Base-by-base conservation (phyloP, 1,140 invertebrate genomes). In the Apocrypta bakeri region DNA sequence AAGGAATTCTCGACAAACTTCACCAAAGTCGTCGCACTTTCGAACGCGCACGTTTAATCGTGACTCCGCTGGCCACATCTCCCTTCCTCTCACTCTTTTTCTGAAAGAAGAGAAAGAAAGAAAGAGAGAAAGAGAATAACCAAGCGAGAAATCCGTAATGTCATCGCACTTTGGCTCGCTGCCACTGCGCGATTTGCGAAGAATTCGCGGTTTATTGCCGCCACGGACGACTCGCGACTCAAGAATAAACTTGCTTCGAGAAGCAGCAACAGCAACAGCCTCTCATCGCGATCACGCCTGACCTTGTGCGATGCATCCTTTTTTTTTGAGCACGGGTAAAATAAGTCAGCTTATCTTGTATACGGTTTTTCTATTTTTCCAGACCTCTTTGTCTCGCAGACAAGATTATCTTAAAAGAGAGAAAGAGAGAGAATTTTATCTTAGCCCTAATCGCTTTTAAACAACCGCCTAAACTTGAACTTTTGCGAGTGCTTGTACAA, bases 141-240 rank as follows among this genome's bases (percentile, higher is more conserved):
- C 68, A 31, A 48, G 81, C 68, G 84, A 82, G 33, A 84, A 83
- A 77, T 76, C 81, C 68, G 72, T 72, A 83, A 83, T 78, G 81
- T 82, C 66, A 83, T 81, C 66, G 85, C 42, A 72, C 79, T 82
- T 81, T 81, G 63, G 79, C 74, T 76, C 33, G 33, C 40, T 72
- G 75, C 75, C 66, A 79, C 29, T 14, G 63, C 72, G 71, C 48
- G 69, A 69, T 75, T 79, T 31, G 61, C 61, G 56, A 61, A 42
- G 48, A 81, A 81, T 80, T 77, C 68, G 63, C 73, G 68, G 68
- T 85, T 86, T 84, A 86, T 85, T 78, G 81, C 84, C 82, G 66
- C 48, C 61, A 40, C 61, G 61, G 42, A 78, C 75, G 21, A 17
- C 48, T 56, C 48, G 48, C 14, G n/a, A 77, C 64, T 73, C 81